Evolutionary conservation across 1,140 invertebrate species (phyloP).

Genomic region (Bombus superbus): DNA sequence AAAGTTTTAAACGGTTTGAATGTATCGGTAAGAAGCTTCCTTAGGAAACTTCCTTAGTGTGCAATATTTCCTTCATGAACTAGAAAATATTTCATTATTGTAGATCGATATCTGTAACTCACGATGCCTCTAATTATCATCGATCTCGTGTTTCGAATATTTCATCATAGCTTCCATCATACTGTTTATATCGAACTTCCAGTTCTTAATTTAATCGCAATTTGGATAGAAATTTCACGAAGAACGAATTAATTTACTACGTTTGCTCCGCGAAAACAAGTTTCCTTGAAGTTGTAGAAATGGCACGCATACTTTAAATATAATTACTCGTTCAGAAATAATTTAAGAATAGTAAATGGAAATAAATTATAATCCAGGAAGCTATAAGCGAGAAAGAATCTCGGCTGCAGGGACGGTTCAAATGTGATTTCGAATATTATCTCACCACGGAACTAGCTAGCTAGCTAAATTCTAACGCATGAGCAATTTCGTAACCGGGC

Average conservation of each 20-base stretch:
- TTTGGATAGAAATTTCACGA: background rate
- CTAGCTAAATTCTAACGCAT: slow-evolving; percentile 26
- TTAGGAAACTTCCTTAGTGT: background rate
- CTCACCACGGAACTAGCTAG: background rate
- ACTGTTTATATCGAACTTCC: background rate
- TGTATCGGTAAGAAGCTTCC: background rate
- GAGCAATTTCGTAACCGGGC: slow-evolving; percentile 15
- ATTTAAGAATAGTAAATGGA: background rate
- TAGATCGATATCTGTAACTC: background rate
- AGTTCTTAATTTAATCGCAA: background rate
- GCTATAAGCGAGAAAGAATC: background rate
- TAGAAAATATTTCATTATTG: background rate
- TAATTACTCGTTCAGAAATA: no score
- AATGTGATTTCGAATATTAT: slow-evolving; percentile 13
- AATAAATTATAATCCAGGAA: background rate
- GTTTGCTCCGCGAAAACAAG: background rate
- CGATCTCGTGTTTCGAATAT: background rate
- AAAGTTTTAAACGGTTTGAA: background rate
- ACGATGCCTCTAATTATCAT: background rate
- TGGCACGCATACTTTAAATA: no score
- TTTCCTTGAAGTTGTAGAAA: no score
- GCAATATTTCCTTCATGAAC: background rate
- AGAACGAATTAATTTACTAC: background rate
- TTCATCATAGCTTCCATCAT: background rate
- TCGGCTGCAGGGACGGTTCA: background rate